phyloP scores from a whole-genome alignment of 2,888 invertebrate genomes.

The Shargacucullia verbasci region DNA sequence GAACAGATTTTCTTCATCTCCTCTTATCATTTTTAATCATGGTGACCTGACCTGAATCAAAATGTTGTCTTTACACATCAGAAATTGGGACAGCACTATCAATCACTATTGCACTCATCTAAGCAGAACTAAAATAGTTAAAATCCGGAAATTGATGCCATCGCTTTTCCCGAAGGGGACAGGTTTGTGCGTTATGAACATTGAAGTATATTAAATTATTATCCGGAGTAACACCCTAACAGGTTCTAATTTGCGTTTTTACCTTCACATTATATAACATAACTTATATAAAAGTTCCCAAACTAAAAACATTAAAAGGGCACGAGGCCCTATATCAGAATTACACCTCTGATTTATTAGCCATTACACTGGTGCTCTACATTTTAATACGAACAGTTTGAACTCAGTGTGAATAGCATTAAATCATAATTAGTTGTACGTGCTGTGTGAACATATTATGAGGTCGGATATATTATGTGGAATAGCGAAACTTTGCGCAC shows the following conservation, averaged over 20 bases:
- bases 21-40: slow-evolving; percentile 9
- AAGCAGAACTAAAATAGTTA: slow-evolving; percentile 36
- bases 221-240: slow-evolving; percentile 12
- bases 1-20: slow-evolving; percentile 3
- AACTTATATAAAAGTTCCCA: slow-evolving; percentile 56
- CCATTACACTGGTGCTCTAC: slow-evolving; percentile 70
- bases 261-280: slow-evolving; percentile 29
- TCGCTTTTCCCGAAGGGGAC: slow-evolving; percentile 7
- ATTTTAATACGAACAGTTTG: slow-evolving; percentile 73
- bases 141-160: slow-evolving; percentile 47
- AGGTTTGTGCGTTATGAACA: slow-evolving; percentile 33
- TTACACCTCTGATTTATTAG: slow-evolving; percentile 72
- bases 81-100: slow-evolving; percentile 6
- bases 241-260: slow-evolving; percentile 20
- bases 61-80: slow-evolving; percentile 11
- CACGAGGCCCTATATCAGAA: slow-evolving; percentile 71
- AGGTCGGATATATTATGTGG: slow-evolving; percentile 43
- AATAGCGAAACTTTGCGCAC: slow-evolving; percentile 57
- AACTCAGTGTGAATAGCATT: slow-evolving; percentile 63
- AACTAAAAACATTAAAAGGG: slow-evolving; percentile 66
- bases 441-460: slow-evolving; percentile 54
- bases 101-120: slow-evolving; percentile 42
- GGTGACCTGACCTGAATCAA: not conserved
- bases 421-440: slow-evolving; percentile 73
- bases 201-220: slow-evolving; percentile 24